These are phyloP conservation scores for Intellagama lesueurii DNA, from an alignment of 2,797 vertebrate genomes.

Conservation along the genomic window DNA sequence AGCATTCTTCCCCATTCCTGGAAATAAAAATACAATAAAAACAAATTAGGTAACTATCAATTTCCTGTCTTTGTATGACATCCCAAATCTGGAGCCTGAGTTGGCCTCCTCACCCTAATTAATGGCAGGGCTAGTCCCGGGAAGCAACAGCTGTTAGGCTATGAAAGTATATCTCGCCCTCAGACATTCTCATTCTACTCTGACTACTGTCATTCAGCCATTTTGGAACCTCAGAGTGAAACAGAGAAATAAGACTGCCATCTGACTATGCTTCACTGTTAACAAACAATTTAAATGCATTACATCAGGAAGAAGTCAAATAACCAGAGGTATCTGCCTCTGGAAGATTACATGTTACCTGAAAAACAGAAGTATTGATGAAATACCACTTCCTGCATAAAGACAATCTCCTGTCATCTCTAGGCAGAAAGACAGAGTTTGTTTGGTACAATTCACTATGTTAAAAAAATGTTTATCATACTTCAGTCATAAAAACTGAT, in stretches of 20 bases:
- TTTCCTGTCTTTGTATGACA: neutral
- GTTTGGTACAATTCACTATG: constrained; percentile 23
- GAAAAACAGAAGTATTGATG: constrained; percentile 1
- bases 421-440: neutral
- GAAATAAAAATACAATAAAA: neutral
- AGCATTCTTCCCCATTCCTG: neutral
- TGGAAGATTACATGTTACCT: constrained; percentile 31
- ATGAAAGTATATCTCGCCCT: neutral
- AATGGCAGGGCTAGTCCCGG: neutral
- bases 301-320: constrained; percentile 22
- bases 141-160: neutral
- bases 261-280: constrained; percentile 7
- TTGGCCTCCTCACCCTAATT: neutral
- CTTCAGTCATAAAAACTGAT: constrained; percentile 1
- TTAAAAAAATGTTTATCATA: neutral
- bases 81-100: neutral
- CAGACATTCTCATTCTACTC: neutral
- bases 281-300: constrained; percentile 50
- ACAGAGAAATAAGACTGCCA: constrained; percentile 9
- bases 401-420: constrained; percentile 19
- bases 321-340: neutral
- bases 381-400: constrained; percentile 32
- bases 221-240: neutral
- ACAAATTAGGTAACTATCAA: neutral
- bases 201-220: neutral